Percentiles rank a stretch among this genome's conserved stretches.
These are phyloP conservation scores for Tachysurus vachellii DNA, from an alignment of 2,113 vertebrate genomes.

Conservation along the genomic window DNA sequence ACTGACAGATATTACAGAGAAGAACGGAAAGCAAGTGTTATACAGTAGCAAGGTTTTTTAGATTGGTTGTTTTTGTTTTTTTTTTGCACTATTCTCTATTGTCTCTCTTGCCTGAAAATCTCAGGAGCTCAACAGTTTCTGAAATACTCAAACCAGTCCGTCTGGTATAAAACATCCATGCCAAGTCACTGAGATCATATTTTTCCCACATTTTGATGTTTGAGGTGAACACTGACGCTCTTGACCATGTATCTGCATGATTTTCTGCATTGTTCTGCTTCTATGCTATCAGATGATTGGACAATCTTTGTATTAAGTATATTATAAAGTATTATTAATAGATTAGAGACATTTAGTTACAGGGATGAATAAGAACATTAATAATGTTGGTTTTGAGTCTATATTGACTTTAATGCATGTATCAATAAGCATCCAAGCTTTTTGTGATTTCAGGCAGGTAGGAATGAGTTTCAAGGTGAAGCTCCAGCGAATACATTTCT, in stretches of 20 bases:
- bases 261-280: background rate
- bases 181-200: background rate
- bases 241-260: background rate
- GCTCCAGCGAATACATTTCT: background rate
- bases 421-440: background rate
- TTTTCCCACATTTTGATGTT: background rate
- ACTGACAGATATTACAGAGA: background rate
- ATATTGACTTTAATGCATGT: background rate
- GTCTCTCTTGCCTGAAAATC: background rate
- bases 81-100: background rate
- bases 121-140: constrained; percentile 8
- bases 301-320: constrained; percentile 22
- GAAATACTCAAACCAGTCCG: background rate
- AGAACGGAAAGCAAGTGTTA: background rate
- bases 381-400: background rate
- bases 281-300: background rate
- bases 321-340: background rate
- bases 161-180: background rate
- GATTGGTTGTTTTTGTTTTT: background rate
- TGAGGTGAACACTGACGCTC: background rate
- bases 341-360: background rate
- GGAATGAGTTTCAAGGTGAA: constrained; percentile 1
- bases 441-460: background rate
- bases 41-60: background rate
- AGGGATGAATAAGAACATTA: background rate